Evolutionary conservation across 2,113 vertebrate genomes (phyloP).

Genomic region (Scophthalmus maximus): DNA sequence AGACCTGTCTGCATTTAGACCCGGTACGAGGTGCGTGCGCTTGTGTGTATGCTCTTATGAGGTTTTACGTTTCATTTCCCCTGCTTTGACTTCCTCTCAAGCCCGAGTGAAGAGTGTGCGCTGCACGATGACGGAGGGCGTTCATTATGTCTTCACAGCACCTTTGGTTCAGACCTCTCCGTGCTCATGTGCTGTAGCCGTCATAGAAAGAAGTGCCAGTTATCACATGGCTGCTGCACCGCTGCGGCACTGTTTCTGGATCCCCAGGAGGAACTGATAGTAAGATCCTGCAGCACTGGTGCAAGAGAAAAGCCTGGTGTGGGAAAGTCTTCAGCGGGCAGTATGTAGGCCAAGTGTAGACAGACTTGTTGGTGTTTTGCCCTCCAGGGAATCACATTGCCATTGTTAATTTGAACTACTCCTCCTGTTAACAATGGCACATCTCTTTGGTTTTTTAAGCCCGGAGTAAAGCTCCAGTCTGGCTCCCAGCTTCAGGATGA

Average conservation of each 20-base stretch:
- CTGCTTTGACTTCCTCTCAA: constrained; percentile 17
- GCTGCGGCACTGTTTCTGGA: constrained; percentile 59
- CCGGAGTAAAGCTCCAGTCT: background rate
- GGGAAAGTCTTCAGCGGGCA: constrained; percentile 53
- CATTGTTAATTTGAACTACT: constrained; percentile 58
- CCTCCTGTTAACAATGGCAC: constrained; percentile 28
- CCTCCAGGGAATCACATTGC: constrained; percentile 48
- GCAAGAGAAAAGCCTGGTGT: constrained; percentile 44
- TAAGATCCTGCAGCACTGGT: constrained; percentile 63
- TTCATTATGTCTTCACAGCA: constrained; percentile 11
- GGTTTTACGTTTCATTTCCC: constrained; percentile 31
- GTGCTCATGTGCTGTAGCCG: constrained; percentile 13
- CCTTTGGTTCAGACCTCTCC: constrained; percentile 1
- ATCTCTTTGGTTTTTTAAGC: constrained; percentile 25
- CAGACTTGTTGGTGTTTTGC: constrained; percentile 64
- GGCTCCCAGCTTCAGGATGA: constrained; percentile 3
- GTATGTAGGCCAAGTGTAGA: constrained; percentile 73
- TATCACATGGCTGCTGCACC: constrained; percentile 52
- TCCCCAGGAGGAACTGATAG: constrained; percentile 60
- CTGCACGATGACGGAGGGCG: constrained; percentile 22
- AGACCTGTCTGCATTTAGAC: constrained; percentile 47
- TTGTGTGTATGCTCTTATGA: too few species aligned
- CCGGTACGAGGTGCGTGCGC: background rate
- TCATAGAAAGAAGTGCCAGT: constrained; percentile 31
- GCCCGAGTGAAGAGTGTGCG: background rate